Conservation (phyloP, 2,797 vertebrate genomes). For the Tiaroga cobitis region DNA sequence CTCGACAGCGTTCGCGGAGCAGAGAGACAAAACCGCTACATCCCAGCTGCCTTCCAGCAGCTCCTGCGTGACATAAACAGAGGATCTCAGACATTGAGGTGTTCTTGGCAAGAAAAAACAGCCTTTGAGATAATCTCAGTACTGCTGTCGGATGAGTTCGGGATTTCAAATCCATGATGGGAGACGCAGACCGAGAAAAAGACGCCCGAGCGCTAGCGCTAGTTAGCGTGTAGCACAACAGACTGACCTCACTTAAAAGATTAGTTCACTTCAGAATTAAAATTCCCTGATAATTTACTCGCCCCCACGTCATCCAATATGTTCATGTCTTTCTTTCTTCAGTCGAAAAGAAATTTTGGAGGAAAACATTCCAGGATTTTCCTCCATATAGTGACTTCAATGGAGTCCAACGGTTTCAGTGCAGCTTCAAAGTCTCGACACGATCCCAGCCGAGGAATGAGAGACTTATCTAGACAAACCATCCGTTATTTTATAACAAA, state of each 20-base stretch:
- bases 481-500: accelerated
- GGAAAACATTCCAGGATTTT: too few relatives aligned
- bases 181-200: background rate
- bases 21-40: constrained; percentile 69
- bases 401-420: too few relatives aligned
- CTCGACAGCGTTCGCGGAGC: constrained; percentile 61
- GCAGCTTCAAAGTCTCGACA: too few relatives aligned
- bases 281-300: too few relatives aligned
- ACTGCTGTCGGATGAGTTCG: background rate
- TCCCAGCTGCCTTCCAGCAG: constrained; percentile 67
- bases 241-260: background rate
- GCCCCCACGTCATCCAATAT: too few relatives aligned
- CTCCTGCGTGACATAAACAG: constrained; percentile 40
- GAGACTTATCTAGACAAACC: accelerated
- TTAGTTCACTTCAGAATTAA: too few relatives aligned
- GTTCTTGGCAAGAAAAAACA: background rate
- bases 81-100: background rate
- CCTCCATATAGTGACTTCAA: too few relatives aligned
- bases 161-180: background rate
- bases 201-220: background rate
- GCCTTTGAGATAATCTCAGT: background rate
- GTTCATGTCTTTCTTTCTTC: too few relatives aligned
- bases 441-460: too few relatives aligned
- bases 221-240: background rate
- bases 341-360: too few relatives aligned